Evolutionary conservation across 2,888 invertebrate species (phyloP).

Genomic region (Atrina japonica): DNA sequence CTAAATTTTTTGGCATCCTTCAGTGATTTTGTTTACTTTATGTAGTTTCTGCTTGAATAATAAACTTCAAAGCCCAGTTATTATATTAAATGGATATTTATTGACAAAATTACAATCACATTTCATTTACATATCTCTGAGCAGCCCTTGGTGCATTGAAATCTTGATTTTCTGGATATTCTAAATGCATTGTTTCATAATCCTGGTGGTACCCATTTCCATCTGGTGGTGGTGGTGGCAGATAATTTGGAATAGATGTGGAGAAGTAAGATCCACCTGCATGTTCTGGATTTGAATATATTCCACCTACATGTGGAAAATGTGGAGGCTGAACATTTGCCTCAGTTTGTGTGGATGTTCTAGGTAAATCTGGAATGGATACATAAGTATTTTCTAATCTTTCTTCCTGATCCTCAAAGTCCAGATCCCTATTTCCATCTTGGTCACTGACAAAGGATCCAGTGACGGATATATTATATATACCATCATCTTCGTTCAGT

Average conservation of each 20-base stretch:
- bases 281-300: not conserved
- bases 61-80: no score
- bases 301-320: not conserved
- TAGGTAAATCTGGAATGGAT: not conserved
- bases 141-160: constrained; percentile 1
- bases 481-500: not conserved
- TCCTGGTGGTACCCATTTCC: not conserved
- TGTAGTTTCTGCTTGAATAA: no score
- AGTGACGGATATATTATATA: constrained; percentile 6
- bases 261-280: no score
- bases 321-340: not conserved
- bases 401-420: constrained; percentile 1
- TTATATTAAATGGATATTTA: no score
- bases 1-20: no score
- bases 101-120: no score
- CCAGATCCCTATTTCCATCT: not conserved
- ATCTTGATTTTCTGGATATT: not conserved
- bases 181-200: no score
- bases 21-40: no score
- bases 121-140: constrained; percentile 17
- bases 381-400: not conserved
- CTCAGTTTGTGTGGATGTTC: no score
- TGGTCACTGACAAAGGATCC: constrained; percentile 15
- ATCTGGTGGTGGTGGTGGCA: not conserved
- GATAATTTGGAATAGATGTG: not conserved